Evolutionary conservation across 2,797 vertebrate genomes (phyloP).

Genomic region (Epinephelus malabaricus): DNA sequence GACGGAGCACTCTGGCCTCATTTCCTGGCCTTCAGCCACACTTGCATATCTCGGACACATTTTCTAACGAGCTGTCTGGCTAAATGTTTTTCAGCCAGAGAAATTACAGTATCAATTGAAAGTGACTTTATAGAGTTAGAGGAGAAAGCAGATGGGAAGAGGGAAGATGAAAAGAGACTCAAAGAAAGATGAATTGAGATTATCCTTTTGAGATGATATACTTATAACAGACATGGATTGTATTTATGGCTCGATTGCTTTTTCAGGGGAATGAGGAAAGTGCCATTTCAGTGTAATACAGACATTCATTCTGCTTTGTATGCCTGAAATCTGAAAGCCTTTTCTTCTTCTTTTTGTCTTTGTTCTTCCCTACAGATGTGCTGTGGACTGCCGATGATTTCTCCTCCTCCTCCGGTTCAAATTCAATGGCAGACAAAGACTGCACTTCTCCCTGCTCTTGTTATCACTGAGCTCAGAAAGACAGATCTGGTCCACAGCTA

Average conservation of each 20-base stretch:
- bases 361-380: slow-evolving; percentile 83
- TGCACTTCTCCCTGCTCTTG: slow-evolving; percentile 60
- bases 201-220: slow-evolving; percentile 75
- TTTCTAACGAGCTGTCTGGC: slow-evolving; percentile 71
- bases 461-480: slow-evolving; percentile 62
- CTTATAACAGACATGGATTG: slow-evolving; percentile 70
- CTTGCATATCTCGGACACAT: slow-evolving; percentile 64
- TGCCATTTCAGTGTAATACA: slow-evolving; percentile 64
- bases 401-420: slow-evolving; percentile 72
- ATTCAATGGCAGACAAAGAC: slow-evolving; percentile 75
- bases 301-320: slow-evolving; percentile 68
- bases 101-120: slow-evolving; percentile 75
- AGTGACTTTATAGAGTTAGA: slow-evolving; percentile 73
- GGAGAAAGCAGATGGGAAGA: slow-evolving; percentile 60
- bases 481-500: slow-evolving; percentile 54
- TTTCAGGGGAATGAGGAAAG: slow-evolving; percentile 65
- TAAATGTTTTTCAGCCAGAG: slow-evolving; percentile 69
- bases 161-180: slow-evolving; percentile 61
- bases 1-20: slow-evolving; percentile 55
- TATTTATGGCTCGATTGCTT: slow-evolving; percentile 74
- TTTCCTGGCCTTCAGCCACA: slow-evolving; percentile 59
- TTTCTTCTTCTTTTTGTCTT: slow-evolving; percentile 72
- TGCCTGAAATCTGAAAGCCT: slow-evolving; percentile 69
- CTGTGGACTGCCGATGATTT: slow-evolving; percentile 76
- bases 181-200: slow-evolving; percentile 72